Conservation (phyloP, 2,113 vertebrate genomes). For the Clupea harengus region DNA sequence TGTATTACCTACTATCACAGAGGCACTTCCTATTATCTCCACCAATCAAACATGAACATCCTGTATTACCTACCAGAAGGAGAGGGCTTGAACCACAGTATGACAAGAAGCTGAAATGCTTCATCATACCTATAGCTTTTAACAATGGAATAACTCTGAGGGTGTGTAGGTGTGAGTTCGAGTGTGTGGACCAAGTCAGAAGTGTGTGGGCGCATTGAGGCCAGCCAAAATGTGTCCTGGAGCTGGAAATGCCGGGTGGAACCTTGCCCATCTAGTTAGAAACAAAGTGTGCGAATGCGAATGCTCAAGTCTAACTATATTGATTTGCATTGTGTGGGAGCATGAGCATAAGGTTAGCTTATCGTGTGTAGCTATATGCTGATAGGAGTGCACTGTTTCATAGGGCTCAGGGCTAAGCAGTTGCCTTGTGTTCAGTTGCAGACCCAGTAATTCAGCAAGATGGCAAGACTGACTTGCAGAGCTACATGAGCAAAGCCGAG, state of each 20-base stretch:
- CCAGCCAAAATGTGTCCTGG: neutral
- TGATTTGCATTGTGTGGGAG: neutral
- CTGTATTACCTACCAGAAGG: neutral
- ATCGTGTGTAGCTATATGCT: neutral
- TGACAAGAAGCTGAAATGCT: neutral
- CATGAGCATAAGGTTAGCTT: neutral
- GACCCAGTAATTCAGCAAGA: neutral
- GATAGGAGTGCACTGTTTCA: neutral
- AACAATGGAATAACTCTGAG: neutral
- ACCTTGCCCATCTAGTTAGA: neutral
- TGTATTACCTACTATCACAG: too few species aligned
- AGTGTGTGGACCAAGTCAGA: too few species aligned
- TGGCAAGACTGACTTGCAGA: neutral
- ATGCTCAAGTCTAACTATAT: neutral
- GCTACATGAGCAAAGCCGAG: neutral
- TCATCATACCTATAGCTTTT: neutral
- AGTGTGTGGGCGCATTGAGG: neutral
- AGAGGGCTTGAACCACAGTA: neutral
- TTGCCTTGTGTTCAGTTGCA: neutral
- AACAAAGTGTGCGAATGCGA: neutral
- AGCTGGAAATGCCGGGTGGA: neutral
- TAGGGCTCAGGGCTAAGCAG: neutral
- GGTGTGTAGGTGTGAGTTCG: neutral
- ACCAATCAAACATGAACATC: too few species aligned
- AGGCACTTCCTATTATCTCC: too few species aligned